phyloP scores from a whole-genome alignment of 2,113 vertebrate genomes.

The Bufo gargarizans region DNA sequence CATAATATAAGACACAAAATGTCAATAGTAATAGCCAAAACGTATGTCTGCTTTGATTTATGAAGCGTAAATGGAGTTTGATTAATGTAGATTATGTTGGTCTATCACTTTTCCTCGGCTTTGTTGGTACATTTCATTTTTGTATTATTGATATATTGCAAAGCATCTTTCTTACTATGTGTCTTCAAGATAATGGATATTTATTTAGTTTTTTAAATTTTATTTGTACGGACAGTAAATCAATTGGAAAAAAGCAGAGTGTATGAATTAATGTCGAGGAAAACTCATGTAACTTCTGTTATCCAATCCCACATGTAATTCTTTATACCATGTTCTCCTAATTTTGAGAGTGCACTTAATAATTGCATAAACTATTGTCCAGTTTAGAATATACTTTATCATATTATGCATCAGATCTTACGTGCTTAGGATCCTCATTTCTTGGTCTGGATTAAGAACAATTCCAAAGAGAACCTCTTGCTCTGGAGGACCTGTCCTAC shows the following conservation, averaged over 20 bases:
- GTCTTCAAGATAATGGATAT: not conserved
- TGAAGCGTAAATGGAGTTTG: slow-evolving; percentile 18
- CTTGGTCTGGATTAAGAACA: not conserved
- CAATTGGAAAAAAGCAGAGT: not conserved
- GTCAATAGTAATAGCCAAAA: slow-evolving; percentile 39
- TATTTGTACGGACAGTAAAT: not conserved
- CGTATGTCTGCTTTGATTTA: slow-evolving; percentile 29
- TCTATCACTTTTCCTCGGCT: not conserved
- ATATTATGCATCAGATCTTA: no score
- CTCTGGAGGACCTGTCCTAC: not conserved
- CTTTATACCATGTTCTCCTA: not conserved
- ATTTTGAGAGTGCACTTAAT: no score
- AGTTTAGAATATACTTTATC: no score
- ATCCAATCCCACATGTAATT: not conserved
- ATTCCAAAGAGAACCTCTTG: not conserved
- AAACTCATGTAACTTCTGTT: no score
- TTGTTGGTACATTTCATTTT: not conserved
- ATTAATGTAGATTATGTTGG: slow-evolving; percentile 3
- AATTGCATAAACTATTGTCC: no score
- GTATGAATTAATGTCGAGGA: no score
- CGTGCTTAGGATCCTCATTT: not conserved
- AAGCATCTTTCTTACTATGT: not conserved
- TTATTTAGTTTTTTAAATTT: not conserved
- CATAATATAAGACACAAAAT: slow-evolving; percentile 33
- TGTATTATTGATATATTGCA: slow-evolving; percentile 25